Conservation (phyloP, 2,113 vertebrate genomes). For the Sapayoa aenigma region DNA sequence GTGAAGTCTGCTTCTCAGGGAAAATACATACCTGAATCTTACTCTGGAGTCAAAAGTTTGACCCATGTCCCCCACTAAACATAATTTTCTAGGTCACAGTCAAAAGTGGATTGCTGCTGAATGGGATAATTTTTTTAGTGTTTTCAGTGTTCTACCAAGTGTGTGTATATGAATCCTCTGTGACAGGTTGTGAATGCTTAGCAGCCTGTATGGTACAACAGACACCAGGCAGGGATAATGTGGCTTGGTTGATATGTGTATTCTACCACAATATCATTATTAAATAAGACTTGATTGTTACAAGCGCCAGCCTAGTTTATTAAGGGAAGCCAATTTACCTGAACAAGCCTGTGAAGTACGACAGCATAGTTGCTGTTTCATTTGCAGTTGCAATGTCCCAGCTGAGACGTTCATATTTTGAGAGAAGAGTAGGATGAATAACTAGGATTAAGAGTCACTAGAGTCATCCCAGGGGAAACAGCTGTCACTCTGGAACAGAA, state of each 20-base stretch:
- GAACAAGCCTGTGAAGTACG: slow-evolving; percentile 2
- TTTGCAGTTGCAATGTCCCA: slow-evolving; percentile 1
- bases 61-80: not conserved
- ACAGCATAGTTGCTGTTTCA: not conserved
- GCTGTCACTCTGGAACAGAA: slow-evolving; percentile 22
- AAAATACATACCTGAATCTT: not conserved
- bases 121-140: not conserved
- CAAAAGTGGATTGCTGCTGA: not conserved
- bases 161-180: not conserved
- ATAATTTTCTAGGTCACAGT: not conserved
- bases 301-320: not conserved
- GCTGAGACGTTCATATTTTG: not conserved
- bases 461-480: not conserved
- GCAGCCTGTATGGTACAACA: not conserved
- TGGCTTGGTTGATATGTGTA: not conserved
- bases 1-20: not conserved
- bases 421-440: not conserved
- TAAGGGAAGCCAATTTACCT: not conserved
- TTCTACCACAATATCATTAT: not conserved
- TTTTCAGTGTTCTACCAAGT: not conserved
- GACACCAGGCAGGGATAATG: not conserved
- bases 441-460: not conserved
- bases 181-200: not conserved
- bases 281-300: not conserved
- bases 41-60: not conserved